phyloP scores from a whole-genome alignment of 2,113 vertebrate genomes.

The Siniperca chuatsi region DNA sequence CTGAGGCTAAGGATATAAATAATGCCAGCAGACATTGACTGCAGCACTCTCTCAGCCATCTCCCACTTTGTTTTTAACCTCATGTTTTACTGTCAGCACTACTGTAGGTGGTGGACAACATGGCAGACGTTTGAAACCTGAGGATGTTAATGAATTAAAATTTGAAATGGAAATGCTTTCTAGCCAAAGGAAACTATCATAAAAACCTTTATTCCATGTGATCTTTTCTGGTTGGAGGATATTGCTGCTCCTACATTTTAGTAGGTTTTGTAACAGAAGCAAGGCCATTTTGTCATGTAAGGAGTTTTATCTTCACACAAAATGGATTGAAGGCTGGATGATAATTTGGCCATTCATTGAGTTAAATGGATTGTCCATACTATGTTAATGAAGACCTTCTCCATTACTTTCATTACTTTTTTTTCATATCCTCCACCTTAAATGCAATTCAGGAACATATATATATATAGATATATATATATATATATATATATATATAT shows the following conservation, averaged over 20 bases:
- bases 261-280: slow-evolving; percentile 3
- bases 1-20: slow-evolving; percentile 72
- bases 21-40: slow-evolving; percentile 68
- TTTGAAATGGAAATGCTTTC: slow-evolving; percentile 3
- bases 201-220: not conserved
- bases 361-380: not conserved
- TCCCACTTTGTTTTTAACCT: slow-evolving; percentile 47
- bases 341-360: not conserved
- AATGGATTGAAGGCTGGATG: not conserved
- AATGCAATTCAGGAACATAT: not conserved
- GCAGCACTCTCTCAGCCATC: slow-evolving; percentile 52
- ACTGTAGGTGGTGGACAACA: slow-evolving; percentile 13
- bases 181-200: slow-evolving; percentile 17
- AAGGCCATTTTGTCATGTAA: not conserved
- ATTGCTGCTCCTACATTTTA: not conserved
- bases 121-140: not conserved
- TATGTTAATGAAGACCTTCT: not conserved
- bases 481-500: no score
- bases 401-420: not conserved
- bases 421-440: not conserved
- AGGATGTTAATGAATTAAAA: slow-evolving; percentile 13
- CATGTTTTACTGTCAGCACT: slow-evolving; percentile 30
- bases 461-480: no score
- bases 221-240: not conserved
- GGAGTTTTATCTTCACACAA: not conserved